A percentile compares a stretch with the other conserved stretches of the same genome.
These are phyloP conservation scores for Latrodectus hesperus DNA, from an alignment of 2,888 invertebrate species.

Conservation along the genomic window DNA sequence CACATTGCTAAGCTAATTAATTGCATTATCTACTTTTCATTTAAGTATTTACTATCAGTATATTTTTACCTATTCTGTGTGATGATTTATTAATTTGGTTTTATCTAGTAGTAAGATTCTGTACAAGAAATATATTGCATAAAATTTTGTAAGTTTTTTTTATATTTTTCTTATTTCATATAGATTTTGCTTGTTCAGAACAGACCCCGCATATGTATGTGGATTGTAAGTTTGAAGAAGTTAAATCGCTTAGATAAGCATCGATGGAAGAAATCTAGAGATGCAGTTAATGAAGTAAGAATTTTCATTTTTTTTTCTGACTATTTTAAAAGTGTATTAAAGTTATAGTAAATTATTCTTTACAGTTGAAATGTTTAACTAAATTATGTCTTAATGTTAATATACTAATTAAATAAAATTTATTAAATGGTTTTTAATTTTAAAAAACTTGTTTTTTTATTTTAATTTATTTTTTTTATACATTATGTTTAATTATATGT, in stretches of 20 bases:
- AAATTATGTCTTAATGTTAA: no score
- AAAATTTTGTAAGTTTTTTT: neutral
- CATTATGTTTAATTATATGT: no score
- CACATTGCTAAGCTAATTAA: neutral
- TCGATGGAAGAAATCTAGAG: constrained; percentile 86
- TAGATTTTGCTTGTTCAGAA: constrained; percentile 18
- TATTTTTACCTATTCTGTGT: no score
- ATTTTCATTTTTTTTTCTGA: neutral
- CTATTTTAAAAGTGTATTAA: neutral
- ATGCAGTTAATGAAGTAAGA: constrained; percentile 81
- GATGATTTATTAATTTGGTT: no score
- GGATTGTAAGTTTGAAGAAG: constrained; percentile 84
- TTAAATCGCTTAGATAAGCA: constrained; percentile 93
- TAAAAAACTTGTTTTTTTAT: no score
- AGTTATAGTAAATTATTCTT: neutral
- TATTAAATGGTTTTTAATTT: no score
- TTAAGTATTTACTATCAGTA: neutral
- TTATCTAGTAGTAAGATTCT: neutral
- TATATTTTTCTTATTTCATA: neutral
- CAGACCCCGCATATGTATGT: constrained; percentile 48
- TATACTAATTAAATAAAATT: no score
- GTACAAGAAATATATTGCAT: neutral
- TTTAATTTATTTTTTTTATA: no score
- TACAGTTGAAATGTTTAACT: neutral
- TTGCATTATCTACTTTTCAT: neutral